phyloP scores from a whole-genome alignment of 2,113 vertebrate species.

The Ceratotherium simum region DNA sequence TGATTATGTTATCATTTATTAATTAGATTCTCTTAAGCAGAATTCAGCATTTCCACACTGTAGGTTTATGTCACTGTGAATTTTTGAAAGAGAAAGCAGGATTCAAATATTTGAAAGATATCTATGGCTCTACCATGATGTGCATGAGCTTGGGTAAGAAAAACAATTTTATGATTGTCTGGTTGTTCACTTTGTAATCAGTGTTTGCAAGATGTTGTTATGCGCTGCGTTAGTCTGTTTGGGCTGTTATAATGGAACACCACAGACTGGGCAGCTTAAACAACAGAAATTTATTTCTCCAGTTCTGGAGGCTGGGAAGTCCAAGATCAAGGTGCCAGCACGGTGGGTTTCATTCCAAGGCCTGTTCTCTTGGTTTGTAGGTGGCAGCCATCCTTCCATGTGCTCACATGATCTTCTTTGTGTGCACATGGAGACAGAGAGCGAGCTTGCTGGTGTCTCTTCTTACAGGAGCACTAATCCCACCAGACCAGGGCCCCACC shows the following conservation, averaged over 20 bases:
- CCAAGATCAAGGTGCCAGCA: background rate
- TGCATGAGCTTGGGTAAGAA: background rate
- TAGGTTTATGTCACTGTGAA: background rate
- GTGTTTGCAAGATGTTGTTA: background rate
- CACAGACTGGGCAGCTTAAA: background rate
- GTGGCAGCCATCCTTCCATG: background rate
- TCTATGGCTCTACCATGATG: background rate
- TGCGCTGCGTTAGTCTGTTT: background rate
- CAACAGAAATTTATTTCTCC: background rate
- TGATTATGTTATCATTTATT: background rate
- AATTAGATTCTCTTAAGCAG: background rate
- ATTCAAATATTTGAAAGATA: background rate
- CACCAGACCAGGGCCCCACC: background rate
- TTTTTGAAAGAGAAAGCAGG: background rate
- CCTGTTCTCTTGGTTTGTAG: background rate
- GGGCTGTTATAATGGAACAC: background rate
- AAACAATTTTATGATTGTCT: background rate
- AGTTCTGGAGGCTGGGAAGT: background rate
- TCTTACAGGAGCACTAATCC: background rate
- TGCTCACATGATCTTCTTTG: background rate
- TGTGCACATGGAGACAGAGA: background rate
- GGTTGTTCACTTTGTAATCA: background rate
- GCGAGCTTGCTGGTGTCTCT: background rate
- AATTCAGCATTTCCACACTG: background rate
- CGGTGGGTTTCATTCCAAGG: background rate